A percentile compares a stretch with the other conserved stretches of the same genome.
Evolutionary conservation across 2,797 vertebrate genomes (phyloP).

Genomic region (Manis crassicaudata): DNA sequence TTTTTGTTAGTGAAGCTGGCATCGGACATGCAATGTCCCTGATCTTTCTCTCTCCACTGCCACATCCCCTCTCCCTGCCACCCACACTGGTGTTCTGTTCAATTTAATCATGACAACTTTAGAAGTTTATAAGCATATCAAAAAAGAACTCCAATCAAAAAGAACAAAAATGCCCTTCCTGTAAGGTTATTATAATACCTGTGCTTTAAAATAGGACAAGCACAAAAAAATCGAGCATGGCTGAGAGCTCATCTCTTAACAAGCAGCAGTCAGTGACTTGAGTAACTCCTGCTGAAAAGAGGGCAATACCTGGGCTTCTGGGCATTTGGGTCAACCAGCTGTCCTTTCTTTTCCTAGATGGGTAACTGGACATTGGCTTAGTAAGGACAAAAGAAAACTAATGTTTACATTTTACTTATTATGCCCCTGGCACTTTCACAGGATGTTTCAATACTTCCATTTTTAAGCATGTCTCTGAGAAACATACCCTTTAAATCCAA

Average conservation of each 20-base stretch:
- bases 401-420: background rate
- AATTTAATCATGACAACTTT: background rate
- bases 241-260: background rate
- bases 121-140: background rate
- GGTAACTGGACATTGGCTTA: background rate
- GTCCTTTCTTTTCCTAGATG: background rate
- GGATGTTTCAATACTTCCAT: background rate
- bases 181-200: background rate
- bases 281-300: background rate
- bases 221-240: background rate
- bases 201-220: background rate
- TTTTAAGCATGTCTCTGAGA: slow-evolving; percentile 12
- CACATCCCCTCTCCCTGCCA: background rate
- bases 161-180: background rate
- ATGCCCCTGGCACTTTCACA: background rate
- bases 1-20: background rate
- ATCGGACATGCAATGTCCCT: background rate
- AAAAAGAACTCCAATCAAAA: background rate
- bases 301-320: background rate
- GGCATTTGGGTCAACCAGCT: background rate
- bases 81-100: background rate
- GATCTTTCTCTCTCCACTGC: background rate
- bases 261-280: background rate
- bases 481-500: background rate
- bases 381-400: background rate